Conservation (phyloP, 92 coral and sea anemone genomes). For the Porites rus region DNA sequence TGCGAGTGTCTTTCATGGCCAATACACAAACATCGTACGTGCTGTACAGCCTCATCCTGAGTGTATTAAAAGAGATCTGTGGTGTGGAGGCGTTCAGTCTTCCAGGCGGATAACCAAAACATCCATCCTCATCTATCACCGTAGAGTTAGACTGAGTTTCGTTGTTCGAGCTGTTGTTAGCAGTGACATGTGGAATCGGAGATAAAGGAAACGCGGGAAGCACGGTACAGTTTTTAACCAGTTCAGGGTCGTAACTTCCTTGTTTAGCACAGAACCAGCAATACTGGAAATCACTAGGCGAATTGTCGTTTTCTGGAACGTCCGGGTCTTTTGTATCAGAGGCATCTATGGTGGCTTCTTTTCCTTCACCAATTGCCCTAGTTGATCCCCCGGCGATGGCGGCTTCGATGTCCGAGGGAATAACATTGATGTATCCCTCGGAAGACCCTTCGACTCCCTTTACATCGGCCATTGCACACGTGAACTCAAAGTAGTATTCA, state of each 20-base stretch:
- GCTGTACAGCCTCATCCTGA: conserved; percentile 40
- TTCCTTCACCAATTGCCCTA: conserved; percentile 76
- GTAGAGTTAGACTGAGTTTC: conserved; percentile 22
- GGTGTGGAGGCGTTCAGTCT: conserved; percentile 49
- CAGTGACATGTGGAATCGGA: conserved; percentile 12
- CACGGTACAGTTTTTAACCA: conserved; percentile 44
- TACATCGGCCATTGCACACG: conserved; percentile 76
- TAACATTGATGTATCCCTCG: conserved; percentile 63
- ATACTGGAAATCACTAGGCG: conserved; percentile 39
- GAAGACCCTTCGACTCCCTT: conserved; percentile 56
- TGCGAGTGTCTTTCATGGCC: conserved; percentile 66
- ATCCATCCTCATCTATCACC: conserved; percentile 42
- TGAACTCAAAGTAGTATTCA: conserved; percentile 40
- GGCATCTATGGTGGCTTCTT: conserved; percentile 60
- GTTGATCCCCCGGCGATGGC: conserved; percentile 71
- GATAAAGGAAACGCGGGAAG: conserved; percentile 46
- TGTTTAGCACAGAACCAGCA: conserved; percentile 79
- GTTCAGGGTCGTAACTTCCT: conserved; percentile 1
- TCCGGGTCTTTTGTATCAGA: conserved; percentile 75
- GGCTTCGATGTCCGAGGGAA: conserved; percentile 67
- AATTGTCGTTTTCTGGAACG: conserved; percentile 26
- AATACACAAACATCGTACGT: conserved; percentile 58
- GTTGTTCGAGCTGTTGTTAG: conserved; percentile 32
- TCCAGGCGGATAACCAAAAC: conserved; percentile 78
- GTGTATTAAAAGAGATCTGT: conserved; percentile 47